Evolutionary conservation across 2,113 vertebrate genomes (phyloP).

Genomic region (Tympanuchus pallidicinctus): DNA sequence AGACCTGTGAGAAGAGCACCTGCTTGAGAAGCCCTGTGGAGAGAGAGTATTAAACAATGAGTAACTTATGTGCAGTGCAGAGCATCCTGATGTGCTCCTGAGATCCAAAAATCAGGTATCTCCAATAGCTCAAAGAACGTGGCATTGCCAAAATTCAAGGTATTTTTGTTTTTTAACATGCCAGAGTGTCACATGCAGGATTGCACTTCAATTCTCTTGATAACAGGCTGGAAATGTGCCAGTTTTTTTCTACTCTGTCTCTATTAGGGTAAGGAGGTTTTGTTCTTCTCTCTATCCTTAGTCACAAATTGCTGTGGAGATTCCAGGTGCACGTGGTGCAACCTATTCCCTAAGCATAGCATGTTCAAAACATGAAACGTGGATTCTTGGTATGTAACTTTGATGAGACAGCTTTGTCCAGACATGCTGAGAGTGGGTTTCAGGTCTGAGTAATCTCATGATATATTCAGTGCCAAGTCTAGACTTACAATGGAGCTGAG

Average conservation of each 20-base stretch:
- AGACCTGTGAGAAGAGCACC: not conserved
- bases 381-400: not conserved
- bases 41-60: not conserved
- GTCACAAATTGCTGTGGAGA: not conserved
- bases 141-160: not conserved
- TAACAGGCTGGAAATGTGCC: not conserved
- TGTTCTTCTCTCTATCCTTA: not conserved
- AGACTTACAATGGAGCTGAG: not conserved
- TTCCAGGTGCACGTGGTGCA: not conserved
- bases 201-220: not conserved
- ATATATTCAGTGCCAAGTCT: not conserved
- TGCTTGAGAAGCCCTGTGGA: not conserved
- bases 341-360: not conserved
- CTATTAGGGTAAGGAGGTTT: not conserved
- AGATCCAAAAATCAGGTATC: not conserved
- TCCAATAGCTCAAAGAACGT: not conserved
- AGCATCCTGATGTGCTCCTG: not conserved
- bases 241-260: not conserved
- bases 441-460: not conserved
- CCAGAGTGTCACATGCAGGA: not conserved
- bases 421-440: slow-evolving; percentile 12
- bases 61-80: accelerated
- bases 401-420: slow-evolving; percentile 20
- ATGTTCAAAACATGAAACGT: not conserved
- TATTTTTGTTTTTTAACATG: not conserved